Conservation (phyloP, 2,113 vertebrate genomes). For the Rhodinocichla rosea region DNA sequence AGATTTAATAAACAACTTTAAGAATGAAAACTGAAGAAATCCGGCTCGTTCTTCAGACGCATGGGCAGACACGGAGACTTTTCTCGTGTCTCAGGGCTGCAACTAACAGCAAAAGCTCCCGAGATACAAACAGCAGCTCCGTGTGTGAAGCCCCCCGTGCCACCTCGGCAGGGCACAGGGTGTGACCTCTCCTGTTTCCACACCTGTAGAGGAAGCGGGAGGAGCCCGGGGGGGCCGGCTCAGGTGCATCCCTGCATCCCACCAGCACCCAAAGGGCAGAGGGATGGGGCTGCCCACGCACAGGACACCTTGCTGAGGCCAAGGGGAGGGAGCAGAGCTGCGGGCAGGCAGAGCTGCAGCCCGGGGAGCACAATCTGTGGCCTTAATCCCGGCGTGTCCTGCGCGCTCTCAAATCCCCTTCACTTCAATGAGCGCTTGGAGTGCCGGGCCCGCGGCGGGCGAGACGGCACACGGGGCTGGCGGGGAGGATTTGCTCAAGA, state of each 20-base stretch:
- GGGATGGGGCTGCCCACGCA: rapidly evolving
- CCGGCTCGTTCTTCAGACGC: too few relatives aligned
- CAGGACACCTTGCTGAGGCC: rapidly evolving
- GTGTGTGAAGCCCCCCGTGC: rapidly evolving
- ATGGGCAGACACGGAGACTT: too few relatives aligned
- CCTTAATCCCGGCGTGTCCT: conserved; percentile 49
- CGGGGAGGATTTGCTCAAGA: conserved; percentile 50
- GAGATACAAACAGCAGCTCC: not conserved
- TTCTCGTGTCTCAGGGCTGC: too few relatives aligned
- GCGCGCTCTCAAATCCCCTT: conserved; percentile 39
- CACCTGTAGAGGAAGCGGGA: not conserved
- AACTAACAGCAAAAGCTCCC: too few relatives aligned
- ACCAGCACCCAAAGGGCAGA: rapidly evolving
- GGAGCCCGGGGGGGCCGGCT: rapidly evolving
- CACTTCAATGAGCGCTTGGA: conserved; percentile 6
- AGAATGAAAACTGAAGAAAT: too few relatives aligned
- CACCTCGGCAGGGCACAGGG: rapidly evolving
- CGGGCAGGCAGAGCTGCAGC: not conserved
- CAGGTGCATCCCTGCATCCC: not conserved
- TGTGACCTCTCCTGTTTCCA: not conserved
- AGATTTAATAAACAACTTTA: too few relatives aligned
- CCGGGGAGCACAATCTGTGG: conserved; percentile 5
- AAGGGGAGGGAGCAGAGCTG: not conserved
- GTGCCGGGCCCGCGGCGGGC: conserved; percentile 5
- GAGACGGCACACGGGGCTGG: not conserved